Percentiles rank a stretch among this genome's conserved stretches.
Evolutionary conservation across 2,888 invertebrate genomes (phyloP).

Genomic region (Hydrotaea cyrtoneurina): DNA sequence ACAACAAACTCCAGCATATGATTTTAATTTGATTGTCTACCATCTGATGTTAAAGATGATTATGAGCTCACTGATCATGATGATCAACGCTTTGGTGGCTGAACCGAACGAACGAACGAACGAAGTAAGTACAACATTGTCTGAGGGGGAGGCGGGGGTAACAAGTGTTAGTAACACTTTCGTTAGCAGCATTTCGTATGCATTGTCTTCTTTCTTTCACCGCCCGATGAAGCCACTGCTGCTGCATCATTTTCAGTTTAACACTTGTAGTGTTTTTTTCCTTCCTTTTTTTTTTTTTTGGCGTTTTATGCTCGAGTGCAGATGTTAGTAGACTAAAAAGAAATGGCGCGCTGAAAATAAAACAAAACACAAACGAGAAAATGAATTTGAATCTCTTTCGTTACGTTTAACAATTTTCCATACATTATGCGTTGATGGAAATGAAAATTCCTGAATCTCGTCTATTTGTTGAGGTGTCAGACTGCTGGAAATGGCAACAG

Average conservation of each 20-base stretch:
- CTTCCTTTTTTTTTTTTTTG: background rate
- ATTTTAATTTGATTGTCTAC: slow-evolving; percentile 7
- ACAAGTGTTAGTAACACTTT: slow-evolving; percentile 63
- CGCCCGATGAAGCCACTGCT: background rate
- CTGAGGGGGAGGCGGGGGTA: no score
- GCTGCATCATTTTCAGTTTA: slow-evolving; percentile 64
- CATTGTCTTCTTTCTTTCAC: background rate
- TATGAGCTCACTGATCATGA: slow-evolving; percentile 13
- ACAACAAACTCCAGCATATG: background rate
- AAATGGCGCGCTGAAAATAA: background rate
- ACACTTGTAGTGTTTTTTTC: slow-evolving; percentile 49
- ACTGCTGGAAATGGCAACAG: no score
- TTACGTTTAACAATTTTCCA: background rate
- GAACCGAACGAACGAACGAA: no score
- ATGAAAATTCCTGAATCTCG: slow-evolving; percentile 6
- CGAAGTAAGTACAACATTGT: background rate
- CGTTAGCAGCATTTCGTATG: slow-evolving; percentile 47
- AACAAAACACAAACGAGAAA: background rate
- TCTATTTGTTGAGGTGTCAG: background rate
- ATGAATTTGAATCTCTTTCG: background rate
- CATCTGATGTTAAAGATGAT: slow-evolving; percentile 39
- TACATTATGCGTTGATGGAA: background rate
- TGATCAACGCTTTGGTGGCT: no score
- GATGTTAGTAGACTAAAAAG: slow-evolving; percentile 7
- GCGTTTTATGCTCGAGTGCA: slow-evolving; percentile 59